Evolutionary conservation across 2,113 vertebrate genomes (phyloP).

Genomic region (Tenrec ecaudatus): DNA sequence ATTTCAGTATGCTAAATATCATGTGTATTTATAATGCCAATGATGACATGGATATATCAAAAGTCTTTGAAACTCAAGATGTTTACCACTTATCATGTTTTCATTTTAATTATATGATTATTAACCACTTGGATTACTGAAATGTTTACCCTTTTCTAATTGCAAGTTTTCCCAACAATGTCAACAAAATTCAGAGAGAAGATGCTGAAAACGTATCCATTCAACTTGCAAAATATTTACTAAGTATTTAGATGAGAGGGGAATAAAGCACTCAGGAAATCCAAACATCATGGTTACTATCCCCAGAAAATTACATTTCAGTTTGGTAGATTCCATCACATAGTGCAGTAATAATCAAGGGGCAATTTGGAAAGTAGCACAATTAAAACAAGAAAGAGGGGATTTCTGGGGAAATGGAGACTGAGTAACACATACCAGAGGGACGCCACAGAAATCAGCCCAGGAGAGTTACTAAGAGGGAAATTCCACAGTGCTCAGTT

Average conservation of each 20-base stretch:
- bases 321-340: not conserved
- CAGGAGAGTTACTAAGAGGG: no score
- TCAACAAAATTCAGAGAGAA: conserved; percentile 73
- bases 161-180: conserved; percentile 61
- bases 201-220: conserved; percentile 51
- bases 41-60: conserved; percentile 54
- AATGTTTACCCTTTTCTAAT: conserved; percentile 75
- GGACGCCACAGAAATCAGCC: no score
- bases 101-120: conserved; percentile 77
- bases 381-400: conserved; percentile 16
- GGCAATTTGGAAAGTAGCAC: not conserved
- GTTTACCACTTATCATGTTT: conserved; percentile 74
- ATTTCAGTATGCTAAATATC: conserved; percentile 45
- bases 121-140: conserved; percentile 76
- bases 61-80: conserved; percentile 76
- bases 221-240: conserved; percentile 55
- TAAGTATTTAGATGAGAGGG: not conserved
- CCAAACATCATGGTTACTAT: not conserved
- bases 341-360: not conserved
- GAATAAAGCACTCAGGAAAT: not conserved
- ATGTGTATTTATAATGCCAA: conserved; percentile 50
- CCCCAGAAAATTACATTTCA: not conserved
- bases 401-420: no score
- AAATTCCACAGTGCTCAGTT: no score
- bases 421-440: no score